Conservation (phyloP, 2,113 vertebrate genomes). For the Cyprinus carpio region DNA sequence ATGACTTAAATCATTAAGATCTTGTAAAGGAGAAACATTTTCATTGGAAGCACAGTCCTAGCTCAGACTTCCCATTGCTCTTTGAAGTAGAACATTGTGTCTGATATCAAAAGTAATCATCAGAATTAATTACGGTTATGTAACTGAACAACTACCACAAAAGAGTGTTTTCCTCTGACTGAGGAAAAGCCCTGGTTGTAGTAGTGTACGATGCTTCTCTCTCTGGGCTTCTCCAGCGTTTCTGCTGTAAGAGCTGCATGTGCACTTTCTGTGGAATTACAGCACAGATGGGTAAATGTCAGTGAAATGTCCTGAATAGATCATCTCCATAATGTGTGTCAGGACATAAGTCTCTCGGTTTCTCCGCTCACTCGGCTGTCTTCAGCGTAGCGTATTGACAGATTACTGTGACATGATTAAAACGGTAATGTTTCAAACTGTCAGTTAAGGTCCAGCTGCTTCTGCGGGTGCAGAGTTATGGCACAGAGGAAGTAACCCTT, state of each 20-base stretch:
- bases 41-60: background rate
- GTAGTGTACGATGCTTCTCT: background rate
- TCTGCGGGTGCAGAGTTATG: background rate
- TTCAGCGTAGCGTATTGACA: slow-evolving; percentile 42
- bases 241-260: slow-evolving; percentile 35
- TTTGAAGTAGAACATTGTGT: background rate
- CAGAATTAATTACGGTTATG: background rate
- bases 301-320: slow-evolving; percentile 63
- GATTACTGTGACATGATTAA: slow-evolving; percentile 57
- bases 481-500: too few species aligned
- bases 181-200: background rate
- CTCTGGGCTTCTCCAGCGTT: background rate
- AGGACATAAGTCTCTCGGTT: slow-evolving; percentile 62
- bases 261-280: slow-evolving; percentile 29
- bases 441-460: slow-evolving; percentile 51
- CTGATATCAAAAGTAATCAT: background rate
- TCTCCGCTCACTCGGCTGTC: slow-evolving; percentile 35
- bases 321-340: slow-evolving; percentile 61
- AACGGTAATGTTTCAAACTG: slow-evolving; percentile 54
- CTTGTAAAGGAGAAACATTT: background rate
- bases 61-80: background rate
- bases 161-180: background rate
- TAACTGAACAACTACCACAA: background rate
- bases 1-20: background rate
- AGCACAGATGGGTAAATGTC: slow-evolving; percentile 71